Base-by-base conservation (phyloP, 37 sponge, comb jelly and placozoan genomes). In the Ianthella basta region DNA sequence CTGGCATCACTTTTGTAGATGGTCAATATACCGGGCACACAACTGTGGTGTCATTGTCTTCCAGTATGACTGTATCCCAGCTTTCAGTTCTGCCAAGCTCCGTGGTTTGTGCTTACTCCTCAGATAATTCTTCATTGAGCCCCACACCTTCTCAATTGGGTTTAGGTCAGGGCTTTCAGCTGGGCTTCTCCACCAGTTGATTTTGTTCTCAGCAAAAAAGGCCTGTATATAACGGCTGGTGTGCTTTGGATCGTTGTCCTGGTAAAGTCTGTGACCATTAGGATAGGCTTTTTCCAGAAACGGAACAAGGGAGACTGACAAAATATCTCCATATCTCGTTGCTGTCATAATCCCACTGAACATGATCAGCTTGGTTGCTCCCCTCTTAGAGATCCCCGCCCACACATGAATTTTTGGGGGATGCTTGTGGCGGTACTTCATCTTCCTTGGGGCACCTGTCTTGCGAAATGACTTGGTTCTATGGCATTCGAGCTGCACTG, bases 201-300 rank as follows among this genome's bases (percentile, higher is more conserved):
- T 59, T 15, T 6, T 4, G 2, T 59, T n/a, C 2, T 29, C 5
- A 27, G 55, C 81, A 59, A 80, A 80, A 34, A 30, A 80, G 15
- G 29, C 34, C 16, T 59, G 59, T 14, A 80, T 80, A 10, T 57
- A 56, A 0, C 36, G 24, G 60, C 60, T 59, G 60, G 59, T 54
- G 12, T 80, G 81, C 33, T 80, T 80, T 4, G 81, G 81, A 29
- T 80, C 81, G 56, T 80, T 80, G 35, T 80, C 81, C 25, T 56
- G 57, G 29, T 80, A 57, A 0, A 80, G 25, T 27, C 81, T 20
- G 35, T 80, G 81, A 56, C 60, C 60, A 32, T 59, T 59, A 0
- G 81, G 81, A 30, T 30, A 80, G 25, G 19, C 10, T 4, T n/a
- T 29, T 5, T 27, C 12, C 0, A 80, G n/a, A 10, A 80, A 80